Evolutionary conservation across 2,113 vertebrate species (phyloP), one percentile per base, ranked within the genome.

Genomic region (Nothobranchius furzeri): DNA sequence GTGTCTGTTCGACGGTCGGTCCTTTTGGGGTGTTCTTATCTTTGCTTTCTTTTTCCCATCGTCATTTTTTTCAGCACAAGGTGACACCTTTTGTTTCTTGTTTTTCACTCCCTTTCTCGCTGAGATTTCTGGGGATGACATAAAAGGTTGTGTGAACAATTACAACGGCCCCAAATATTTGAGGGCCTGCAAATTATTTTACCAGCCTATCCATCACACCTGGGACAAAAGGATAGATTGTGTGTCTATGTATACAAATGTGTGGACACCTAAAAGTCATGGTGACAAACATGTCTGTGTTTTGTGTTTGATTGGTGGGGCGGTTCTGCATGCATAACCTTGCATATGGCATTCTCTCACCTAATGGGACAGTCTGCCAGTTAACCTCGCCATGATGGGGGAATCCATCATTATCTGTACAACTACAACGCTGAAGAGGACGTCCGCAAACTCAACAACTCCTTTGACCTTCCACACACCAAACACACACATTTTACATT

Each of bases 61-160:
- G 36, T 24, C 47, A 66, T 69, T 71, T 46, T 85, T 69, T 66
- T 50, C 50, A 7, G 9, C 49, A 58, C 75, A 75, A 83, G 63
- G 76, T 80, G 76, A 76, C 68, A 43, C 61, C 47, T 30, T 60
- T 53, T 35, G 30, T 55, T 51, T 66, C 43, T 57, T 20, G 20
- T 69, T 14, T 35, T 50, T 59, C 48, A 55, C 40, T 70, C 45
- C 43, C 10, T 70, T 52, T 65, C 58, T 17, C 10, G 65, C 42
- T 52, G 42, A 14, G 24, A 69, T 66, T 75, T n/a, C 51, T 68
- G 42, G 14, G 46, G 68, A 60, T 89, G 81, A 84, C 84, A 84
- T 79, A 61, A 87, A 88, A 87, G 84, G 84, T 86, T 86, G 75
- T 60, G 61, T 88, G 85, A 85, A 84, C 87, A 84, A 90, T 87